phyloP scores from a whole-genome alignment of 2,888 invertebrate genomes.

The Caenorhabditis macrosperma region DNA sequence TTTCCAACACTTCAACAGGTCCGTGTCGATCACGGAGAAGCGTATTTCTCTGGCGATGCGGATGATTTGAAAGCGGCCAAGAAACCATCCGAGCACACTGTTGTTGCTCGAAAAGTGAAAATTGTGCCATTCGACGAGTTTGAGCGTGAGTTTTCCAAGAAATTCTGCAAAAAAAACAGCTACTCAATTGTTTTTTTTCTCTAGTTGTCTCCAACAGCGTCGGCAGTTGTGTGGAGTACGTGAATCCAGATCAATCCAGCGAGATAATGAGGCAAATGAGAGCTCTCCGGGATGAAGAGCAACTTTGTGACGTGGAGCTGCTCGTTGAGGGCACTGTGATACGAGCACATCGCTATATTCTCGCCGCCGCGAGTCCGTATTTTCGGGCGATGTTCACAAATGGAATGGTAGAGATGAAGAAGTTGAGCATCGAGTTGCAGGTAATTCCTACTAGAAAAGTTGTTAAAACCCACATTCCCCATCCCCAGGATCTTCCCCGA shows the following conservation, averaged over 20 bases:
- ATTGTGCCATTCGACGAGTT: constrained; percentile 46
- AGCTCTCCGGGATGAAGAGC: constrained; percentile 57
- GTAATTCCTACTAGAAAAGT: constrained; percentile 7
- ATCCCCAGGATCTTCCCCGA: constrained; percentile 60
- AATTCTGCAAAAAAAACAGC: no score
- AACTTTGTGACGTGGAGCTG: constrained; percentile 73
- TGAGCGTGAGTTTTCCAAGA: constrained; percentile 28
- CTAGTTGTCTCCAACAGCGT: constrained; percentile 36
- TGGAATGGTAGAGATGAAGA: constrained; percentile 78
- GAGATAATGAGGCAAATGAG: constrained; percentile 56
- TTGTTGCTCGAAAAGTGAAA: constrained; percentile 5
- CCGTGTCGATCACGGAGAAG: constrained; percentile 23
- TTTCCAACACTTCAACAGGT: constrained; percentile 38
- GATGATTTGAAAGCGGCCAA: background rate
- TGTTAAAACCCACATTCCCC: background rate
- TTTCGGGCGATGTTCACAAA: constrained; percentile 82
- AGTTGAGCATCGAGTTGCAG: constrained; percentile 56
- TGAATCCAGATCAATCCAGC: constrained; percentile 35
- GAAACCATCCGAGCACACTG: background rate
- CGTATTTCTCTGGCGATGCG: background rate
- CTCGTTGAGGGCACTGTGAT: constrained; percentile 68
- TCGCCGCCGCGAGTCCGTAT: constrained; percentile 82
- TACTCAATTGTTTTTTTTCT: no score
- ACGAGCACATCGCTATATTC: constrained; percentile 81
- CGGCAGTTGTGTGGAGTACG: constrained; percentile 38